Conservation (phyloP, 2,888 invertebrate species). For the Drosophila paramelanica region DNA sequence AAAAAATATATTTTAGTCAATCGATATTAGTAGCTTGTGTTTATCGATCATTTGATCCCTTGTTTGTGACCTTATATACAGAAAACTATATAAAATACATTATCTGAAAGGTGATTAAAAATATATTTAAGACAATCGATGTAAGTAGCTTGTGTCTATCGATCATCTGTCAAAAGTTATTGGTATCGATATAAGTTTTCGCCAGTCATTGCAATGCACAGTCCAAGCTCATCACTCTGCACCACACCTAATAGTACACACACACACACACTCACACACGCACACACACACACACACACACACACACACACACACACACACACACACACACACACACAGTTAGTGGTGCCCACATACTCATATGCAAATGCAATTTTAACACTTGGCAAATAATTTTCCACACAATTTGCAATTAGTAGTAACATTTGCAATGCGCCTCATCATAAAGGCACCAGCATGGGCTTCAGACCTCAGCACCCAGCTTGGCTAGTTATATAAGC, state of each 20-base stretch:
- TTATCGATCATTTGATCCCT: too few species aligned
- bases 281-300: constrained; percentile 1
- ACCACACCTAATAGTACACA: constrained; percentile 24
- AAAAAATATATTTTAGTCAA: background rate
- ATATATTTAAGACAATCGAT: background rate
- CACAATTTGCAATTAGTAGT: constrained; percentile 78
- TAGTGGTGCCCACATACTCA: constrained; percentile 39
- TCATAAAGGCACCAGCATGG: constrained; percentile 71
- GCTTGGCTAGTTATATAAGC: constrained; percentile 58
- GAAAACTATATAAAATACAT: too few species aligned
- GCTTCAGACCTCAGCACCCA: background rate
- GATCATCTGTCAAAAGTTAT: background rate
- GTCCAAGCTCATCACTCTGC: constrained; percentile 17
- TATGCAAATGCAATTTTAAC: constrained; percentile 70
- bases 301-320: constrained; percentile 3
- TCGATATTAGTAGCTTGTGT: background rate
- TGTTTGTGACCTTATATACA: too few species aligned
- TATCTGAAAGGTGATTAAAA: background rate
- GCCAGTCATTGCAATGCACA: too few species aligned
- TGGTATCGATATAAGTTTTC: too few species aligned
- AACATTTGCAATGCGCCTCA: constrained; percentile 70
- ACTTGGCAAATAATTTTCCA: constrained; percentile 73
- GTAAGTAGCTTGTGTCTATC: too few species aligned
- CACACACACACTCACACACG: background rate
- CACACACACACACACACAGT: constrained; percentile 1